Percentiles rank a stretch among this genome's conserved stretches.
Evolutionary conservation across 1,140 invertebrate species (phyloP).

Genomic region (Heliconius congener): DNA sequence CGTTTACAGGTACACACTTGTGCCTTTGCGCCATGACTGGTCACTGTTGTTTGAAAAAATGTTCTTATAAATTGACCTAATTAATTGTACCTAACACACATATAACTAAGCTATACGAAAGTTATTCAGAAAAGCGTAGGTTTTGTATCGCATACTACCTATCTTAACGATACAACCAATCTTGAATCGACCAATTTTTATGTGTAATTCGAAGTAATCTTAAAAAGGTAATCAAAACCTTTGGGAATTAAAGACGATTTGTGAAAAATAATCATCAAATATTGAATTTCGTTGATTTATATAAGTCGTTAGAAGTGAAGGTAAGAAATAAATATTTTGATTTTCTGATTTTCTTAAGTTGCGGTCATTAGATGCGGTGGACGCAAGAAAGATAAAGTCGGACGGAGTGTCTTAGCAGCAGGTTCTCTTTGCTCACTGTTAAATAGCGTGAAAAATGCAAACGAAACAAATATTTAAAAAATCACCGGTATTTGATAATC

Average conservation of each 20-base stretch:
- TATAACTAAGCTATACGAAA: background rate
- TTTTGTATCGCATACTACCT: background rate
- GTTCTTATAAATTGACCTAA: too few species aligned
- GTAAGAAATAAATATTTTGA: too few species aligned
- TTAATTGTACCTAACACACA: background rate
- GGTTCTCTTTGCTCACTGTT: too few species aligned
- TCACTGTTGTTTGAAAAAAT: too few species aligned
- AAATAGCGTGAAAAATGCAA: too few species aligned
- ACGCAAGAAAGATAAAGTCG: too few species aligned
- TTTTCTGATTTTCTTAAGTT: too few species aligned
- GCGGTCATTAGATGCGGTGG: too few species aligned
- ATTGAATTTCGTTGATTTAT: slow-evolving; percentile 2
- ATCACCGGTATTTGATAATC: background rate
- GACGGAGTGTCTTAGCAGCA: too few species aligned
- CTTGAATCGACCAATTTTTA: background rate
- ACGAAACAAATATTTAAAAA: background rate
- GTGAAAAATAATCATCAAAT: background rate
- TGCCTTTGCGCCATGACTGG: too few species aligned
- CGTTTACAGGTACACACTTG: too few species aligned
- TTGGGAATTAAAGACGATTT: background rate
- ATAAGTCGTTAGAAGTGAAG: background rate
- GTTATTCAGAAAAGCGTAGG: background rate
- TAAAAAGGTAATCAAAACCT: background rate
- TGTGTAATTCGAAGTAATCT: background rate
- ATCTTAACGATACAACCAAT: background rate